Conservation (phyloP, 92 coral and sea anemone genomes). For the Parazoanthus swiftii region DNA sequence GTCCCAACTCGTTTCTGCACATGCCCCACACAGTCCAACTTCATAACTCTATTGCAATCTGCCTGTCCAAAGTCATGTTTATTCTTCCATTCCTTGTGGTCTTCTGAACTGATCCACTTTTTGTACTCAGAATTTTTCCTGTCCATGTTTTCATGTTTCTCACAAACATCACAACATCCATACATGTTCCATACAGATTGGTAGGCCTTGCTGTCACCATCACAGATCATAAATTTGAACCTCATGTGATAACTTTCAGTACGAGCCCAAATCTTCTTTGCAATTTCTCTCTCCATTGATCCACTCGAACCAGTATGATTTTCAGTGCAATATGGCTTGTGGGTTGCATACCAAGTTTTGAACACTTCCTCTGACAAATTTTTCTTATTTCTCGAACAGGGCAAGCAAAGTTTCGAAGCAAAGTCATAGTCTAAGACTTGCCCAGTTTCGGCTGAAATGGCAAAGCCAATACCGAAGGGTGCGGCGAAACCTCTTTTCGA, state of each 20-base stretch:
- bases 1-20: constrained; percentile 56
- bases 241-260: constrained; percentile 15
- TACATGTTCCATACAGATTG: constrained; percentile 43
- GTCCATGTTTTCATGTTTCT: constrained; percentile 47
- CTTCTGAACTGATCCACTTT: constrained; percentile 38
- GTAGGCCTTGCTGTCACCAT: constrained; percentile 53
- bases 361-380: constrained; percentile 30
- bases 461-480: constrained; percentile 43
- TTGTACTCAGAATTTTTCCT: constrained; percentile 37
- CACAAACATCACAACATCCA: constrained; percentile 52
- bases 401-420: constrained; percentile 38
- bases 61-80: constrained; percentile 36
- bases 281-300: constrained; percentile 46
- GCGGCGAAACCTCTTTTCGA: constrained; percentile 45
- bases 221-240: constrained; percentile 53
- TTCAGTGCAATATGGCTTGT: constrained; percentile 45
- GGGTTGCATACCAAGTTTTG: constrained; percentile 29
- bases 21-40: constrained; percentile 60
- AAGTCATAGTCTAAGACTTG: constrained; percentile 41
- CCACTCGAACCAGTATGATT: constrained; percentile 50
- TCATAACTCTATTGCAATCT: constrained; percentile 45
- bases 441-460: constrained; percentile 45
- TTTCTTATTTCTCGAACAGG: constrained; percentile 27
- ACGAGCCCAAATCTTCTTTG: constrained; percentile 42
- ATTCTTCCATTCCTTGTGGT: constrained; percentile 38